Base-by-base conservation (phyloP, 2,113 vertebrate genomes). In the Lophochroa leadbeateri region DNA sequence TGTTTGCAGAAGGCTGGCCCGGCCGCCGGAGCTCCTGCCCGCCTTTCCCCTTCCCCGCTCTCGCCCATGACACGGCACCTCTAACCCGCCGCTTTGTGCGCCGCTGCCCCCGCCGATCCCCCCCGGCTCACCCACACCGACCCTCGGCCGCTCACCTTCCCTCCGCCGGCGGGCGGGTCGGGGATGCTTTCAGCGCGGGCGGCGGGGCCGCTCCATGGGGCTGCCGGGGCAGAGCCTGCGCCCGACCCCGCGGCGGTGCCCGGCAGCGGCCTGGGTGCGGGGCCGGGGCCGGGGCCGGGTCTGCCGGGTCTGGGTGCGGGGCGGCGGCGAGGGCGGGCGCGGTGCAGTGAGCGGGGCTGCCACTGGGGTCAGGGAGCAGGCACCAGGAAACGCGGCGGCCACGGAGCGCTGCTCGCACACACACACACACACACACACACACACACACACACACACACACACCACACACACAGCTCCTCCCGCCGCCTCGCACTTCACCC, bases 351-450 rank as follows among this genome's bases (percentile, higher is more conserved):
- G 98, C 98, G 98, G 98, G 98, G 97, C 98, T 98, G 98, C 98
- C 98, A 98, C 98, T 98, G 98, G 99, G 99, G 99, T 99, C 99
- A 99, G 98, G 98, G 99, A 99, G 99, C 98, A 99, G 94, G 98
- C 98, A 98, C 98, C 98, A 97, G 98, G 97, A 98, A 98, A 97
- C 98, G 83, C 96, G 97, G 97, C 97, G 92, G 97, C 97, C 86
- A 71, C 95, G 94, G 97, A 96, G 96, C 96, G 75, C 96, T 90
- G 90, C 92, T 86, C 92, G 71, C 96, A 89, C 92, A 76, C 97
- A 41, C 95, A 80, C 88, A 74, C n/a, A 35, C 37, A 85, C 50
- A 58, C 10, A 39, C 96, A 89, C 92, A 76, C 97, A 44, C 95
- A 82, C 88, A 72, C 39, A 35, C 37, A n/a, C 37, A 85, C 50